Evolutionary conservation across 2,888 invertebrate species (phyloP), one percentile per base, ranked within the genome.

Genomic region (Phengaris arion): DNA sequence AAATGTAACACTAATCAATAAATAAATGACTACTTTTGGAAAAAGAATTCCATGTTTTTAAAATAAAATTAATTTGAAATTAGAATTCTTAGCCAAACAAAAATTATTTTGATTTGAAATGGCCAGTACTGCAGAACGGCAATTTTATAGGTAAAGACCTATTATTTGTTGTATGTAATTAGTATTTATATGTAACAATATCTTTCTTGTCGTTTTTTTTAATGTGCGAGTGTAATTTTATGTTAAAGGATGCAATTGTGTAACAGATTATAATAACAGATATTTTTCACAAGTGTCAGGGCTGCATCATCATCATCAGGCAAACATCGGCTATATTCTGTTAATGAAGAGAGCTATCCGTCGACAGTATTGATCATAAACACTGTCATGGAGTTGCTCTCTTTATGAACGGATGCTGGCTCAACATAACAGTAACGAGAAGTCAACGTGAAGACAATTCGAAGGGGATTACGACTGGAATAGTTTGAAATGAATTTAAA

Each of bases 361-460:
- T 98, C 98, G 98, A 98, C 98, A 98, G 98, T 98, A 98, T 96
- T 96, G 97, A 94, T 94, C 94, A 94, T 94, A 96, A 96, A 96
- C 96, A 98, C 98, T 98, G 98, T 98, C 98, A 98, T 98, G 98
- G 98, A 98, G 98, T 98, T 98, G 98, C 98, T 98, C 98, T 98
- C 98, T 98, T 98, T 98, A 98, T 98, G 96, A 97, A 96, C 96
- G 96, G 95, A 95, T 96, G 95, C 94, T 94, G 93, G 90, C 89
- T 91, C 96, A 86, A 83, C 95, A 35, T 64, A 52, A 59, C 52
- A 4, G 35, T 35, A 35, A 4, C 35, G 35, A 35, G 35, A 64
- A 45, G 57, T 6, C 51, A 73, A 72, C 55, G 45, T 76, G 68
- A 76, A 75, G 68, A 74, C 6, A 35, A 22, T 22, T 68, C 57